Evolutionary conservation across 2,797 vertebrate genomes (phyloP), one percentile per base, ranked within the genome.

Genomic region (Gymnocypris eckloni): DNA sequence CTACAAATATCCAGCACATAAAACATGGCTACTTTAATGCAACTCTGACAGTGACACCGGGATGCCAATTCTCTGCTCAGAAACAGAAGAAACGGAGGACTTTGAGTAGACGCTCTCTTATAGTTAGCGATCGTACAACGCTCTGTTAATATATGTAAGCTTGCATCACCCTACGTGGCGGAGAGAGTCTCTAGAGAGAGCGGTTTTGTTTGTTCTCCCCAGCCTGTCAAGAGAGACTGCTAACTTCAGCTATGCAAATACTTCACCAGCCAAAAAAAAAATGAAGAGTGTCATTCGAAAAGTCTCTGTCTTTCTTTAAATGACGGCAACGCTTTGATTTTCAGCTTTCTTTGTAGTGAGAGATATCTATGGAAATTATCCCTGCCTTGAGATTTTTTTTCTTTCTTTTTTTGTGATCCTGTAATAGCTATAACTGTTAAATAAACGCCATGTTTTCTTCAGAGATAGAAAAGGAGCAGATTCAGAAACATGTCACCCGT

Each of bases 271-370:
- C 50, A 33, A 39, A 87, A 89, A 86, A 92, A 92, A 86, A 86
- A 86, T 81, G 84, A 86, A 93, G 90, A 93, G 76, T 92, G 82
- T 93, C 93, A 92, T 92, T 94, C 93, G 94, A 91, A 91, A 88
- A 89, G 91, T 90, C 89, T 90, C 41, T 28, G 56, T 82, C 80
- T 82, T 81, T 72, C 86, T 87, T 87, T 85, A 89, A 50, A 87
- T 91, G 91, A 89, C 87, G 89, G 77, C 71, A 91, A 86, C 82
- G 91, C 94, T 95, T 95, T 95, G 94, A 96, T 95, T 94, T 93
- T 90, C 92, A 89, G 92, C 93, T 85, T 92, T 94, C 94, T 95
- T 95, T 94, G 94, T 94, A 94, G 93, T 94, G 89, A 86, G 90
- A 91, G 92, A 94, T 94, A 93, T 95, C 90, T 89, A 93, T 90